Conservation (phyloP, 92 coral and sea anemone genomes). For the Zoanthus gigantus region DNA sequence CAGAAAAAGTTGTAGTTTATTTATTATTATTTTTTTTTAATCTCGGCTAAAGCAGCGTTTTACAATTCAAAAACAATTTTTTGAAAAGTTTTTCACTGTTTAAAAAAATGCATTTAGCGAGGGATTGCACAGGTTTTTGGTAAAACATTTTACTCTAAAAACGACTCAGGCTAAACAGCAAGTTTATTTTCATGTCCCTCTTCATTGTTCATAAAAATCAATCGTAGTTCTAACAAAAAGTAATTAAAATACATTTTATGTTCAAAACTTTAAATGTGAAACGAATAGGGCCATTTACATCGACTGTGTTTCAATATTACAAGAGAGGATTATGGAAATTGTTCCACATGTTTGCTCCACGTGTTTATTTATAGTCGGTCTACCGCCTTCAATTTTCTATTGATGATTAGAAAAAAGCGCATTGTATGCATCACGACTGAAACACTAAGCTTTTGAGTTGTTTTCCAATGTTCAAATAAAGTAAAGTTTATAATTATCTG, state of each 20-base stretch:
- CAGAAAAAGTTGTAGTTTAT: background rate
- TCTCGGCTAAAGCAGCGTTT: constrained; percentile 8
- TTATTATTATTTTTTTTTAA: background rate
- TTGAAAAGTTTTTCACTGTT: background rate
- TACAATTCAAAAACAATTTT: background rate
- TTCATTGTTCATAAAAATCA: background rate
- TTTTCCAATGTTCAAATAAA: background rate
- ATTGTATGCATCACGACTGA: background rate
- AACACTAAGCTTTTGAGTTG: constrained; percentile 4
- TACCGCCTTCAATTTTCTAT: constrained; percentile 6
- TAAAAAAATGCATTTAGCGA: constrained; percentile 5
- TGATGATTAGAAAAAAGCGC: background rate
- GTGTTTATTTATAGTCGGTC: constrained; percentile 60
- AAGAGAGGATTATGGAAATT: constrained; percentile 63
- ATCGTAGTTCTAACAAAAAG: background rate
- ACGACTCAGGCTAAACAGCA: background rate
- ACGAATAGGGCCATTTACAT: background rate
- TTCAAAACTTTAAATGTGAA: constrained; percentile 5
- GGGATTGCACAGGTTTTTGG: background rate
- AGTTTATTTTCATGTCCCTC: background rate
- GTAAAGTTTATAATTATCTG: background rate
- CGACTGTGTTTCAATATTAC: constrained; percentile 16
- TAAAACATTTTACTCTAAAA: background rate
- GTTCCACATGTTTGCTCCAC: constrained; percentile 59
- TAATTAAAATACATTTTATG: background rate